Evolutionary conservation across 2,888 invertebrate species (phyloP).

Genomic region (Rhogogaster chlorosoma): DNA sequence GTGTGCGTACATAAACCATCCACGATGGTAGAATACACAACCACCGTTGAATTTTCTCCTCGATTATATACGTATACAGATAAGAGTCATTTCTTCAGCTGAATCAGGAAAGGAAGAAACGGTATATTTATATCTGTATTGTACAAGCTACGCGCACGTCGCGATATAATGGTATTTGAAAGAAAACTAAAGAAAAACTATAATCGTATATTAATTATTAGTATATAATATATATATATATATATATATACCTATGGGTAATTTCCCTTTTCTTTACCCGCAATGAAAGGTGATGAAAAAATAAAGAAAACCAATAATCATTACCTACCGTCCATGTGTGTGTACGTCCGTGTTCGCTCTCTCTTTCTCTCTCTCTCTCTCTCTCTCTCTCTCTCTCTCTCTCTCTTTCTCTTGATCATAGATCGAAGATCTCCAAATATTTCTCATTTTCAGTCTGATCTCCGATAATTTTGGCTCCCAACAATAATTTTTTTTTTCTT

Average conservation of each 20-base stretch:
- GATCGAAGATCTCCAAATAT: slow-evolving; percentile 1
- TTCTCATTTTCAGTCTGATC: not conserved
- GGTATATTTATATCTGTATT: no score
- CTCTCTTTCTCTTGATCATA: not conserved
- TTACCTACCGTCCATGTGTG: slow-evolving; percentile 52
- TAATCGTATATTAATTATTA: not conserved
- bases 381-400: not conserved
- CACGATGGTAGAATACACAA: slow-evolving; percentile 19
- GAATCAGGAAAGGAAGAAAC: not conserved
- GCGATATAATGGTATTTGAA: not conserved
- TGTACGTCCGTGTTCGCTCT: slow-evolving; percentile 41
- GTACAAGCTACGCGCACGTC: no score
- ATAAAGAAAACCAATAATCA: slow-evolving; percentile 49
- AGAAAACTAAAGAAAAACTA: not conserved
- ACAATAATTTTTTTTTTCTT: not conserved
- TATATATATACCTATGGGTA: no score
- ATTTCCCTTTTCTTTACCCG: not conserved
- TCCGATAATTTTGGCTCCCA: not conserved
- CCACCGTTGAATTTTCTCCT: not conserved
- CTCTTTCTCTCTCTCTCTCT: slow-evolving; percentile 15
- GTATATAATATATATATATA: not conserved
- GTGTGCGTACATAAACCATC: slow-evolving; percentile 25
- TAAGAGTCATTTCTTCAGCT: no score
- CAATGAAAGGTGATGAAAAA: not conserved
- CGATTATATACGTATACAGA: not conserved